phyloP scores from a whole-genome alignment of 2,888 invertebrate genomes.

The Sisyra nigra region DNA sequence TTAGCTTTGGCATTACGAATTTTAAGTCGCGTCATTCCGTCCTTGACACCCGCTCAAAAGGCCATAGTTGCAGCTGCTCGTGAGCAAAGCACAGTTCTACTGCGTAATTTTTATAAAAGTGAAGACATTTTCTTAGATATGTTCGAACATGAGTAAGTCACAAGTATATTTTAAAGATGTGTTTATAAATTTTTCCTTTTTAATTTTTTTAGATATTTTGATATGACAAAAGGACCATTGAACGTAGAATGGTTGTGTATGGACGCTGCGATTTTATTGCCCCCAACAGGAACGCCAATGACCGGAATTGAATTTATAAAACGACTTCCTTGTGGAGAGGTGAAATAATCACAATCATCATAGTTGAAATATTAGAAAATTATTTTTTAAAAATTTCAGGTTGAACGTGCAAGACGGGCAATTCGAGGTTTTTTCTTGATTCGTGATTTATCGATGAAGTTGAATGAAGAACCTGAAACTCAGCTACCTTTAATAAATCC shows the following conservation, averaged over 20 bases:
- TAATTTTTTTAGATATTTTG: constrained; percentile 48
- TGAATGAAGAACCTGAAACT: constrained; percentile 68
- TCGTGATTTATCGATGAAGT: constrained; percentile 59
- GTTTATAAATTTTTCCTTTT: background rate
- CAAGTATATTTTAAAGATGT: background rate
- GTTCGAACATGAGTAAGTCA: constrained; percentile 82
- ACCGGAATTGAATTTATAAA: constrained; percentile 91
- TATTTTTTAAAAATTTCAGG: constrained; percentile 31
- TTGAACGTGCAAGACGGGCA: constrained; percentile 72
- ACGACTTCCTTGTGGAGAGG: constrained; percentile 90
- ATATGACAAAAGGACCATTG: constrained; percentile 70
- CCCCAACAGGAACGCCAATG: constrained; percentile 90
- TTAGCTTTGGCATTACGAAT: constrained; percentile 76
- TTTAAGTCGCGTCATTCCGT: constrained; percentile 47
- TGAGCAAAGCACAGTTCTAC: constrained; percentile 66
- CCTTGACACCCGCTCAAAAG: constrained; percentile 50
- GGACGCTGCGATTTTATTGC: constrained; percentile 88
- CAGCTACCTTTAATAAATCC: constrained; percentile 82
- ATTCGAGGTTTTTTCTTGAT: constrained; percentile 88
- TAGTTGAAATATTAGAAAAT: constrained; percentile 6
- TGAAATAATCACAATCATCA: constrained; percentile 23
- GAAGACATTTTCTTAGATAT: constrained; percentile 97
- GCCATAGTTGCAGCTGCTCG: constrained; percentile 52
- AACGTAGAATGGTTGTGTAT: constrained; percentile 93
- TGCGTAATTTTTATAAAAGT: constrained; percentile 88